Conservation (phyloP, 1,140 invertebrate species). For the Akabosia matsudoensis region DNA sequence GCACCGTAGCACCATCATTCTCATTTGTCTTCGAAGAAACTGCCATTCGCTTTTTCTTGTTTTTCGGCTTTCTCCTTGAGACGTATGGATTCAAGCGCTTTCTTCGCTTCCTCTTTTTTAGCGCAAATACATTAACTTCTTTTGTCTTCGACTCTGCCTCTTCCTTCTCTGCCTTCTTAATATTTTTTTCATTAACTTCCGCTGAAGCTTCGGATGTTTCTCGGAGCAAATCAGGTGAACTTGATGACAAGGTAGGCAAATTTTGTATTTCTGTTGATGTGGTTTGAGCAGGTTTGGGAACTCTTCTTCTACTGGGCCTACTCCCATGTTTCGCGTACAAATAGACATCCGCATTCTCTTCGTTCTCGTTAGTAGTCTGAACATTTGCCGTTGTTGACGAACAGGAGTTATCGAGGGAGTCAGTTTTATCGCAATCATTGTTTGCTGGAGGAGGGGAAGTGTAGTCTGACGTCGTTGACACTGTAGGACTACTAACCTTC, state of each 20-base stretch:
- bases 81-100: not conserved
- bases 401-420: not conserved
- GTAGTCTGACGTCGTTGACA: constrained; percentile 9
- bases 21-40: not conserved
- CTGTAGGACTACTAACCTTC: constrained; percentile 10
- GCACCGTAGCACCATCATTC: too few species aligned
- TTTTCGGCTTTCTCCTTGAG: not conserved
- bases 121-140: not conserved
- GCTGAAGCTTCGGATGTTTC: not conserved
- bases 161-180: not conserved
- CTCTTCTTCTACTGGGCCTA: too few species aligned
- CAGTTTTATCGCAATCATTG: not conserved
- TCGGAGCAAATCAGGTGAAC: not conserved
- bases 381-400: not conserved
- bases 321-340: too few species aligned
- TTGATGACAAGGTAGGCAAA: not conserved
- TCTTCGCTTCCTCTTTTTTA: not conserved
- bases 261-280: not conserved
- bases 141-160: not conserved
- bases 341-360: too few species aligned
- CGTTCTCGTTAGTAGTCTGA: too few species aligned
- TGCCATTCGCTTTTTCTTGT: constrained; percentile 1
- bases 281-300: too few species aligned
- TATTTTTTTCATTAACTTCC: not conserved
- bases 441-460: not conserved